phyloP scores from a whole-genome alignment of 2,113 vertebrate species.

The Thunnus maccoyii region DNA sequence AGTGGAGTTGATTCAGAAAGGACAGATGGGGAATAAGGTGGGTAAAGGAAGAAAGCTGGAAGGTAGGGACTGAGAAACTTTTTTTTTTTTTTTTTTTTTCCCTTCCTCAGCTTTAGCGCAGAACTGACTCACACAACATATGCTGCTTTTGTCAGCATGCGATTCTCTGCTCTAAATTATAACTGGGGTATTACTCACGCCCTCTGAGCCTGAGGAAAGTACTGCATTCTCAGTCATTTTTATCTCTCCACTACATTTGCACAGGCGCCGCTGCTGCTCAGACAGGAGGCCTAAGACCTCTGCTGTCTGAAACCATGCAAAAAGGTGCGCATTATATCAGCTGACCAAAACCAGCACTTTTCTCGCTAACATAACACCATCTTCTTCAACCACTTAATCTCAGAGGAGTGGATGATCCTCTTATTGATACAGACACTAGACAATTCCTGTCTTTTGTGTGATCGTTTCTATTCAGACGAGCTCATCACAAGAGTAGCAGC shows the following conservation, averaged over 20 bases:
- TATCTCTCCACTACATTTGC: slow-evolving; percentile 67
- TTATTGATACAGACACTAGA: slow-evolving; percentile 58
- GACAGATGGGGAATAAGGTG: slow-evolving; percentile 66
- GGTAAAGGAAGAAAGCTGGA: slow-evolving; percentile 59
- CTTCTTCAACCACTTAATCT: slow-evolving; percentile 46
- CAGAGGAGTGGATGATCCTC: slow-evolving; percentile 28
- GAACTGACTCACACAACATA: slow-evolving; percentile 86
- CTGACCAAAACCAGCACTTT: slow-evolving; percentile 32
- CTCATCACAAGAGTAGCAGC: slow-evolving; percentile 53
- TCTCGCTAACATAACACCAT: neutral
- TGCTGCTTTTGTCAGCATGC: slow-evolving; percentile 84
- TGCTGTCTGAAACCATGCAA: slow-evolving; percentile 16
- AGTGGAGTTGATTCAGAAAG: slow-evolving; percentile 49
- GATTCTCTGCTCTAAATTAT: slow-evolving; percentile 81
- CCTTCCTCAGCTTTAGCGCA: slow-evolving; percentile 79
- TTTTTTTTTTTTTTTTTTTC: slow-evolving; percentile 9
- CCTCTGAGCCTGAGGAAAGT: slow-evolving; percentile 73
- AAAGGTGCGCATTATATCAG: slow-evolving; percentile 11
- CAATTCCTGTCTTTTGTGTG: slow-evolving; percentile 48
- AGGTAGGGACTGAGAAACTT: slow-evolving; percentile 59
- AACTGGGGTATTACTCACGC: slow-evolving; percentile 80
- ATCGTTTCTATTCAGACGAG: slow-evolving; percentile 51
- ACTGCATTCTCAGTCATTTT: slow-evolving; percentile 69
- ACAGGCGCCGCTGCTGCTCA: slow-evolving; percentile 27
- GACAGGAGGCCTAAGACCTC: slow-evolving; percentile 41